phyloP scores from a whole-genome alignment of 1,140 invertebrate species.

The Sycophaga agraensis region DNA sequence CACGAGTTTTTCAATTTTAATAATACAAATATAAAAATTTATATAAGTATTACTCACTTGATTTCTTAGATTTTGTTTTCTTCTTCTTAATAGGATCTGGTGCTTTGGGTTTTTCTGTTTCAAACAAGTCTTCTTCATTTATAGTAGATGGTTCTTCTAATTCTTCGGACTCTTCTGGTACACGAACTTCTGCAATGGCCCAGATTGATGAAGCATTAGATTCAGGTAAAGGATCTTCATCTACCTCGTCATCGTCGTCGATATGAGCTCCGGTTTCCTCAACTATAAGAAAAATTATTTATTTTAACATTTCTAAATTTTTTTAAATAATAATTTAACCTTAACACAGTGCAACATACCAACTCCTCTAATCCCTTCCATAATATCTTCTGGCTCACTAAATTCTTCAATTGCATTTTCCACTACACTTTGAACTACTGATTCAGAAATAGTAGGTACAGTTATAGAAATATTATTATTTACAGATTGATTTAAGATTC shows the following conservation, averaged over 20 bases:
- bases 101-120: slow-evolving; percentile 47
- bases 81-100: slow-evolving; percentile 39
- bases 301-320: background rate
- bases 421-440: slow-evolving; percentile 33
- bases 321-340: background rate
- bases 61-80: slow-evolving; percentile 24
- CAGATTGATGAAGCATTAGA: slow-evolving; percentile 44
- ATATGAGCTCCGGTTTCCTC: slow-evolving; percentile 56
- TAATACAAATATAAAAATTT: too few species aligned
- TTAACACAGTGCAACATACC: slow-evolving; percentile 48
- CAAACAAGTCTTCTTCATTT: slow-evolving; percentile 44
- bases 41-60: slow-evolving; percentile 4
- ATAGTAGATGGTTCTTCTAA: slow-evolving; percentile 33
- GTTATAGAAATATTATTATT: slow-evolving; percentile 45
- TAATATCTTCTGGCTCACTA: slow-evolving; percentile 79
- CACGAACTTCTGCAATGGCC: slow-evolving; percentile 34
- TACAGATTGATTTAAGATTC: slow-evolving; percentile 47
- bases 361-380: slow-evolving; percentile 75
- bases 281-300: slow-evolving; percentile 36
- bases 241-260: slow-evolving; percentile 48
- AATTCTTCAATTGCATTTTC: slow-evolving; percentile 64
- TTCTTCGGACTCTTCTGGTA: slow-evolving; percentile 4
- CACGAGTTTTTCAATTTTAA: too few species aligned
- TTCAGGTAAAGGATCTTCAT: slow-evolving; percentile 36
- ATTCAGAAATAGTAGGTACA: slow-evolving; percentile 36